Percentiles rank a stretch among this genome's conserved stretches.
These are phyloP conservation scores for Urosaurus nigricauda DNA, from an alignment of 2,797 vertebrate genomes.

Conservation along the genomic window DNA sequence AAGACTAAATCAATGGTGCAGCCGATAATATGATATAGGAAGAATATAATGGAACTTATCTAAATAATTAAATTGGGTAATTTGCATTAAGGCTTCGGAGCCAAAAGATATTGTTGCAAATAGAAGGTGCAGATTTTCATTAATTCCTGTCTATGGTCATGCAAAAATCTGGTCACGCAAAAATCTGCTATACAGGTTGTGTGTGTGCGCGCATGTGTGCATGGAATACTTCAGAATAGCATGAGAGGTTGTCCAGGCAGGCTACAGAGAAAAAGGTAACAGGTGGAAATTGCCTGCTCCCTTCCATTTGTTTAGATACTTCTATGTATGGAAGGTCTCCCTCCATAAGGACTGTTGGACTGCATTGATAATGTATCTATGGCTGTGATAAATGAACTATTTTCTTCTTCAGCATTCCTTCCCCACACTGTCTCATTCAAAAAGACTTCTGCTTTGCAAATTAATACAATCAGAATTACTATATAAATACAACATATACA, in stretches of 20 bases:
- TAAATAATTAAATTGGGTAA: background rate
- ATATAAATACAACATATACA: background rate
- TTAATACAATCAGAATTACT: constrained; percentile 44
- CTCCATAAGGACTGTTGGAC: background rate
- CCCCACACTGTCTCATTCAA: constrained; percentile 1
- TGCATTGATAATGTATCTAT: background rate
- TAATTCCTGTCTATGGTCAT: background rate
- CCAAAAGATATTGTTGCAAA: background rate
- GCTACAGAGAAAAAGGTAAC: background rate
- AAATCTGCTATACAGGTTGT: background rate
- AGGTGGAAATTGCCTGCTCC: background rate
- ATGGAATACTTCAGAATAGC: background rate
- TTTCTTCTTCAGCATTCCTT: constrained; percentile 32
- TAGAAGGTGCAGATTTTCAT: background rate
- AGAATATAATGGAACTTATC: background rate
- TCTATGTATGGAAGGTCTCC: background rate
- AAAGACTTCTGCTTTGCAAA: constrained; percentile 48
- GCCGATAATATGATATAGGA: background rate
- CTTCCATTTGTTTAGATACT: background rate
- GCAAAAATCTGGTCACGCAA: background rate
- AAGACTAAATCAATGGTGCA: background rate
- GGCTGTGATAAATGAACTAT: constrained; percentile 34
- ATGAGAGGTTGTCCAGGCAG: background rate
- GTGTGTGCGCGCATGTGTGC: too few relatives aligned
- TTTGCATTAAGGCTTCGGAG: background rate